Percentiles rank a stretch among this genome's conserved stretches.
Conservation (phyloP, 2,797 vertebrate genomes). For the Neosilurus mollespiculum region DNA sequence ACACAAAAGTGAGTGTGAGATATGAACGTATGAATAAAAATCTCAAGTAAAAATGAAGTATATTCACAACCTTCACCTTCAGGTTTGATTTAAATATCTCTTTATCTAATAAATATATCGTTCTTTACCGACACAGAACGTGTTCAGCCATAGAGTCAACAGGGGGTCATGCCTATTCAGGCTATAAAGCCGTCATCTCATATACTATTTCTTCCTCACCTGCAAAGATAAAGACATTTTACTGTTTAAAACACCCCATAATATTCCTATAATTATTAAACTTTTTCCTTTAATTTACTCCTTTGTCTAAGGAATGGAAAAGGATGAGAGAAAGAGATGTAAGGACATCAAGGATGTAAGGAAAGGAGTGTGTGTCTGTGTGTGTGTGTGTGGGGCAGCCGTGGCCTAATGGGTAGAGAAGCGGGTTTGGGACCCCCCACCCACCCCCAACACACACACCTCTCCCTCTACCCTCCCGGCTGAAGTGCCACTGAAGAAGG, state of each 20-base stretch:
- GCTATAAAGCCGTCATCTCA: not conserved
- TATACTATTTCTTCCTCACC: not conserved
- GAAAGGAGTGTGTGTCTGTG: too few species aligned
- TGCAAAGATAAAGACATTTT: not conserved
- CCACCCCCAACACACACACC: too few species aligned
- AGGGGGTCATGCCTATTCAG: not conserved
- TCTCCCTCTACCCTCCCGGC: too few species aligned
- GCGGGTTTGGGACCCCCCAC: too few species aligned
- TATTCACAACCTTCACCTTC: not conserved
- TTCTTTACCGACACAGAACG: not conserved
- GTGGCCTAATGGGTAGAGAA: too few species aligned
- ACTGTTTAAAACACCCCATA: not conserved
- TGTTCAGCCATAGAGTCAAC: not conserved
- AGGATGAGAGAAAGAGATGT: not conserved
- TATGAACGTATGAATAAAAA: too few species aligned
- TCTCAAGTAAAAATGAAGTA: not conserved
- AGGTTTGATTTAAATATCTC: constrained; percentile 20
- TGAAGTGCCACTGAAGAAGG: too few species aligned
- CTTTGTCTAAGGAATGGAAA: not conserved
- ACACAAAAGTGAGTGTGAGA: too few species aligned
- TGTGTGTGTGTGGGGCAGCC: too few species aligned
- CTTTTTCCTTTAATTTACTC: not conserved
- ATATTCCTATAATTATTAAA: not conserved
- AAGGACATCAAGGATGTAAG: not conserved
- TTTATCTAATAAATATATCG: constrained; percentile 26